Evolutionary conservation across 2,797 vertebrate species (phyloP).

Genomic region (Bovichtus diacanthus): DNA sequence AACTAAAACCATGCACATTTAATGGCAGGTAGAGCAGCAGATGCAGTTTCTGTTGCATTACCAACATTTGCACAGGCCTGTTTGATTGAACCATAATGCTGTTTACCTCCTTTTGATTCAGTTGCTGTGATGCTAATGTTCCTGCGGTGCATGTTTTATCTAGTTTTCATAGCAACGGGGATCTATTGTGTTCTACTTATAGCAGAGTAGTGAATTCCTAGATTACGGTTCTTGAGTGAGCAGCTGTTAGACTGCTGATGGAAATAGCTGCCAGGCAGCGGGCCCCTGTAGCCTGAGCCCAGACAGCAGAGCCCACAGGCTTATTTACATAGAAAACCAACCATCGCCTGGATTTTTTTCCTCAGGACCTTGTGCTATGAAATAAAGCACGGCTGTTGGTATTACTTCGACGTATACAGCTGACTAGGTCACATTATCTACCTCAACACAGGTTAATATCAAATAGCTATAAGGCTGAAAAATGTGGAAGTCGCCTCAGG

Average conservation of each 20-base stretch:
- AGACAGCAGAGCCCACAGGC: constrained; percentile 17
- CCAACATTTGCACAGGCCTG: neutral
- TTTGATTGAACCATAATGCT: constrained; percentile 21
- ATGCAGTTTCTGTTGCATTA: neutral
- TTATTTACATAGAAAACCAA: constrained; percentile 27
- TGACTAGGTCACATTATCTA: neutral
- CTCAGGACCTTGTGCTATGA: neutral
- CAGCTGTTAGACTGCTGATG: constrained; percentile 66
- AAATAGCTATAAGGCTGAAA: neutral
- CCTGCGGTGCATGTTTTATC: constrained; percentile 48
- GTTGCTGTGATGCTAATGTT: neutral
- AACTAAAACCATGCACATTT: neutral
- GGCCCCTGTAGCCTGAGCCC: constrained; percentile 30
- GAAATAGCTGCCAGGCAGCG: constrained; percentile 59
- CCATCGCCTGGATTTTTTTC: neutral
- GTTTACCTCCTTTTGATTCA: constrained; percentile 1
- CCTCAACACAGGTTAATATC: constrained; percentile 3
- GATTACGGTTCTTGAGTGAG: constrained; percentile 68
- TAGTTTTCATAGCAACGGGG: constrained; percentile 64
- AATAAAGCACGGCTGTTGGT: neutral
- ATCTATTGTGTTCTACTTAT: constrained; percentile 72
- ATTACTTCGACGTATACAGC: constrained; percentile 2
- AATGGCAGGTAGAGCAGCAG: neutral
- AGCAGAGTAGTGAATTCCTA: constrained; percentile 71
- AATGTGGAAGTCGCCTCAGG: neutral